Percentiles rank a stretch among this genome's conserved stretches.
Conservation (phyloP, 2,113 vertebrate species). For the Hypanus sabinus region DNA sequence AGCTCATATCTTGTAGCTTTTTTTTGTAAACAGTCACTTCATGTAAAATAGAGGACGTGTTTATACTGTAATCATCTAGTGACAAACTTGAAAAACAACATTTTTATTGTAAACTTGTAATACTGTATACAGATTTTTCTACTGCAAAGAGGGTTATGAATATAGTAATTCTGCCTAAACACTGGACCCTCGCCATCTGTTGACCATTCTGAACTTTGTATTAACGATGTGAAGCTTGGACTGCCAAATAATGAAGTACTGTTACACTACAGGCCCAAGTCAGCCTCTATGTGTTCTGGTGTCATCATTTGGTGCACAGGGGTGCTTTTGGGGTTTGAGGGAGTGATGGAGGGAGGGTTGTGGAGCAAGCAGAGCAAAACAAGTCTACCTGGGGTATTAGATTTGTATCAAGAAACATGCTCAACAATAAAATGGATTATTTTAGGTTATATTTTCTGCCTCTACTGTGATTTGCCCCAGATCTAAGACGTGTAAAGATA, state of each 20-base stretch:
- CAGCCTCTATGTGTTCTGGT: slow-evolving; percentile 17
- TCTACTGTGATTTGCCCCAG: slow-evolving; percentile 15
- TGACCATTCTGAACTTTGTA: slow-evolving; percentile 29
- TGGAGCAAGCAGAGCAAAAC: neutral
- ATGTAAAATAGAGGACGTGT: slow-evolving; percentile 52
- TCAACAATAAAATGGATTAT: slow-evolving; percentile 79
- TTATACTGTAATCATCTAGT: slow-evolving; percentile 63
- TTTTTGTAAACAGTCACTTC: slow-evolving; percentile 52
- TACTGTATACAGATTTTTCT: slow-evolving; percentile 33
- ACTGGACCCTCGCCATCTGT: slow-evolving; percentile 30
- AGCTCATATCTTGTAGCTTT: slow-evolving; percentile 63
- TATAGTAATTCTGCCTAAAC: slow-evolving; percentile 35
- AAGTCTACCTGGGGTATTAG: slow-evolving; percentile 40
- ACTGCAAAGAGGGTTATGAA: slow-evolving; percentile 28
- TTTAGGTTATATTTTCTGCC: slow-evolving; percentile 66
- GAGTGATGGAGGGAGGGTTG: neutral
- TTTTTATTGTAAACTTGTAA: slow-evolving; percentile 43
- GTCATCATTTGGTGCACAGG: neutral
- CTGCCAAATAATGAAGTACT: slow-evolving; percentile 34
- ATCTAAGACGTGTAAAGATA: neutral
- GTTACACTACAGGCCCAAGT: slow-evolving; percentile 20
- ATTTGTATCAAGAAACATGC: slow-evolving; percentile 63
- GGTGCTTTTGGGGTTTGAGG: neutral
- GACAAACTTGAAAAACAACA: slow-evolving; percentile 67
- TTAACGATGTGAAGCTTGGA: slow-evolving; percentile 12